These are phyloP conservation scores for Montipora foliosa DNA, from an alignment of 64 coral and sea anemone species.

Conservation along the genomic window DNA sequence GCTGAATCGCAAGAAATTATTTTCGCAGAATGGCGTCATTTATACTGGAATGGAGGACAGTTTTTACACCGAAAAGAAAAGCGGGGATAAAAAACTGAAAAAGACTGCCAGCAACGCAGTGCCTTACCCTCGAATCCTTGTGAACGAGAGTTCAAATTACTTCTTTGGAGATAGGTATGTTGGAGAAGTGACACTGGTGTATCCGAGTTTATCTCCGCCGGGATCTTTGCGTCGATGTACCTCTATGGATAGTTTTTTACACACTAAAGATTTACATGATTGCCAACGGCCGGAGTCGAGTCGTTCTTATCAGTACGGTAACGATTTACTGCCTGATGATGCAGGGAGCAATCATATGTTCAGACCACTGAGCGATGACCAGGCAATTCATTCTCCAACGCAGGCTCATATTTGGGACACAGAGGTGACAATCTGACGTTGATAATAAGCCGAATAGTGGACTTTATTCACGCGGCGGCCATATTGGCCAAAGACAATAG, in stretches of 20 bases:
- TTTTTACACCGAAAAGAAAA: constrained; percentile 35
- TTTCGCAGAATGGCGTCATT: constrained; percentile 2
- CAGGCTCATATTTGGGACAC: constrained; percentile 5
- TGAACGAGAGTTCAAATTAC: constrained; percentile 18
- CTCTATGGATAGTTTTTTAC: constrained; percentile 25
- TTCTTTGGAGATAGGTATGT: constrained; percentile 9
- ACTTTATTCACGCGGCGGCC: too few species aligned
- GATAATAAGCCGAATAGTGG: too few species aligned
- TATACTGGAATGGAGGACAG: constrained; percentile 18
- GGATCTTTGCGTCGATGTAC: constrained; percentile 8
- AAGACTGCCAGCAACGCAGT: constrained; percentile 18
- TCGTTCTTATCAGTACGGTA: not conserved
- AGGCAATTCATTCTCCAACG: not conserved
- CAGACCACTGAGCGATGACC: not conserved
- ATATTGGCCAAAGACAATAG: too few species aligned
- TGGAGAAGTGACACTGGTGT: constrained; percentile 20
- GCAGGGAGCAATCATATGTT: not conserved
- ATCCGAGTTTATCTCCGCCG: not conserved
- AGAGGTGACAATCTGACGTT: constrained; percentile 6
- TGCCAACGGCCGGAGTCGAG: not conserved
- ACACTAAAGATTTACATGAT: constrained; percentile 13
- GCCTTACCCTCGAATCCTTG: not conserved
- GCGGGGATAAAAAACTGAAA: constrained; percentile 12
- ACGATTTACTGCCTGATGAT: constrained; percentile 12
- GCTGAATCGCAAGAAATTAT: not conserved